A percentile compares a stretch with the other conserved stretches of the same genome.
Conservation (phyloP, 1,140 invertebrate species). For the Drosophila triauraria region DNA sequence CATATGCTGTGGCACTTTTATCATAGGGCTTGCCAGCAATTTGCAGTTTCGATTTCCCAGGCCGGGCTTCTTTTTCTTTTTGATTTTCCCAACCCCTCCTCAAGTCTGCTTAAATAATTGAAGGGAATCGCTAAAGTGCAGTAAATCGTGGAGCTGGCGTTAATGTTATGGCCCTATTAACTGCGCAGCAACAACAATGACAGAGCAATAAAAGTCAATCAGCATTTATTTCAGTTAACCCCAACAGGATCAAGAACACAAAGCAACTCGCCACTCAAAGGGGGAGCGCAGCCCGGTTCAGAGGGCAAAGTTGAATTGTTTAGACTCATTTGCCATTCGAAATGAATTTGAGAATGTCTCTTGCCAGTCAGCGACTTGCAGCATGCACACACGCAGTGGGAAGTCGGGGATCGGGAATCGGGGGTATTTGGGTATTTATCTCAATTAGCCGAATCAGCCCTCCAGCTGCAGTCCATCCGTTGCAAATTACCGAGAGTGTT, state of each 20-base stretch:
- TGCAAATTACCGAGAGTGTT: constrained; percentile 32
- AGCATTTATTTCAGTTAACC: constrained; percentile 79
- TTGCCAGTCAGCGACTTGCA: constrained; percentile 31
- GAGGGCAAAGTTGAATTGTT: constrained; percentile 59
- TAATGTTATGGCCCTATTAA: constrained; percentile 67
- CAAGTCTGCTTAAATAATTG: constrained; percentile 58
- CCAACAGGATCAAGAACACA: constrained; percentile 55
- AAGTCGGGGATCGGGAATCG: background rate
- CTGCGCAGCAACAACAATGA: constrained; percentile 51
- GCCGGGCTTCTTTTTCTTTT: constrained; percentile 40
- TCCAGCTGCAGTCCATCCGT: constrained; percentile 34
- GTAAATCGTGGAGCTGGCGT: constrained; percentile 66
- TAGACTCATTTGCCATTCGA: constrained; percentile 63
- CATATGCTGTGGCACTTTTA: constrained; percentile 70
- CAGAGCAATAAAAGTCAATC: constrained; percentile 78
- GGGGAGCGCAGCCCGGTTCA: background rate
- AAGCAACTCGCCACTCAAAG: constrained; percentile 16
- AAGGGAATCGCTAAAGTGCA: constrained; percentile 60
- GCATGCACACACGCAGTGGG: constrained; percentile 8
- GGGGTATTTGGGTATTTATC: constrained; percentile 50
- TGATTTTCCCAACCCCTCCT: constrained; percentile 1
- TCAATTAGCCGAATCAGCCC: constrained; percentile 55
- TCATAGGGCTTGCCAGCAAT: constrained; percentile 61
- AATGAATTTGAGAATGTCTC: constrained; percentile 45
- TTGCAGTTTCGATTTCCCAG: constrained; percentile 70